Evolutionary conservation across 2,113 vertebrate species (phyloP).

Genomic region (Scophthalmus maximus): DNA sequence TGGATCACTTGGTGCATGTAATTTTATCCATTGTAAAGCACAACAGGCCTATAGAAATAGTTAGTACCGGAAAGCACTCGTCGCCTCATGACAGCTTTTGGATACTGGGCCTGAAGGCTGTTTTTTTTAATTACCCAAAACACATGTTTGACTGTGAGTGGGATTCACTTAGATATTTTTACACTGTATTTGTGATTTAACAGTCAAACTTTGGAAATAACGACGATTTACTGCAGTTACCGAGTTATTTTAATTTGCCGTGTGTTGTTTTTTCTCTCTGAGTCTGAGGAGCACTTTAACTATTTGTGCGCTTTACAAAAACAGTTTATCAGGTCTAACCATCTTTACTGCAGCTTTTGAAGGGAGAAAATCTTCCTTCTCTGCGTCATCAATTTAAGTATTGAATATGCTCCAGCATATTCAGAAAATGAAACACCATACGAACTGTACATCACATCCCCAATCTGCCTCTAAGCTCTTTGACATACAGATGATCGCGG

Average conservation of each 20-base stretch:
- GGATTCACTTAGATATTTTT: background rate
- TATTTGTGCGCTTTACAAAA: background rate
- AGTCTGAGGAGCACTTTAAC: background rate
- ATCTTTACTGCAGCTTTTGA: background rate
- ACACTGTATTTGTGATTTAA: background rate
- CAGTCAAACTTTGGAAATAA: background rate
- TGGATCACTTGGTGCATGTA: background rate
- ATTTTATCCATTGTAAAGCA: background rate
- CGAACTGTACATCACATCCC: background rate
- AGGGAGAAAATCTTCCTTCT: background rate
- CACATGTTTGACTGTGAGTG: background rate
- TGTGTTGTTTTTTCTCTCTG: no score
- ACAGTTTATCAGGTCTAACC: background rate
- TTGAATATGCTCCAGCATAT: slow-evolving; percentile 2
- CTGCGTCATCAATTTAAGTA: background rate
- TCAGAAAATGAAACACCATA: slow-evolving; percentile 16
- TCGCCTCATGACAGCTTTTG: background rate
- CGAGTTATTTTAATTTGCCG: background rate
- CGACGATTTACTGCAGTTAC: no score
- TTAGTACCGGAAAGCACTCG: background rate
- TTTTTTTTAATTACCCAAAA: background rate
- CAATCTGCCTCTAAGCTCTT: slow-evolving; percentile 35
- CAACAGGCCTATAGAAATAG: background rate
- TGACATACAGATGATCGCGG: slow-evolving; percentile 47
- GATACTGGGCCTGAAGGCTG: background rate